phyloP scores from a whole-genome alignment of 2,888 invertebrate species.

The Lathronympha strigana region DNA sequence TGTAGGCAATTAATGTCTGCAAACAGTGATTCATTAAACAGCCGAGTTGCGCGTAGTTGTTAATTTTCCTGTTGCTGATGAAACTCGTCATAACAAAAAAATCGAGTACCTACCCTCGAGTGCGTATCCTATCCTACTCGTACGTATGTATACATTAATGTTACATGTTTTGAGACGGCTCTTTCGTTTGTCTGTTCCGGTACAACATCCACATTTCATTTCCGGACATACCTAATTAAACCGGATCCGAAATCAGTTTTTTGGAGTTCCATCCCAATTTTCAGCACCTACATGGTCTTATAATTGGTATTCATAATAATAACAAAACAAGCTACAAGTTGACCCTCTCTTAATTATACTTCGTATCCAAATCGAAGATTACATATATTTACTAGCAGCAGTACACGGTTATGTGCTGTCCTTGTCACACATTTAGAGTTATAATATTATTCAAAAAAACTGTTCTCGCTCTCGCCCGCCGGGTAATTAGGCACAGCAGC shows the following conservation, averaged over 20 bases:
- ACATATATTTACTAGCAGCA: too few species aligned
- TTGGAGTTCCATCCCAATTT: slow-evolving; percentile 51
- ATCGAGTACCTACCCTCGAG: too few species aligned
- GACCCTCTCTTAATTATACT: background rate
- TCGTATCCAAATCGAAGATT: too few species aligned
- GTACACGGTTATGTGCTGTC: too few species aligned
- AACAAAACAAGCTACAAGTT: background rate
- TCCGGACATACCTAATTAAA: slow-evolving; percentile 68
- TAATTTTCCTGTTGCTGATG: slow-evolving; percentile 9
- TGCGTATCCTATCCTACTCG: too few species aligned
- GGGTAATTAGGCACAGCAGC: too few species aligned
- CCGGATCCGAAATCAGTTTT: slow-evolving; percentile 58
- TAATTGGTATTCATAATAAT: background rate
- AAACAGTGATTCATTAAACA: slow-evolving; percentile 31
- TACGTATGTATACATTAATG: slow-evolving; percentile 5
- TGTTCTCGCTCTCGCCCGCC: too few species aligned
- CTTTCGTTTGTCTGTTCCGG: slow-evolving; percentile 62
- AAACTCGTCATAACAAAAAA: slow-evolving; percentile 1
- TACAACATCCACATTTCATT: slow-evolving; percentile 63
- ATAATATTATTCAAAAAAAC: too few species aligned
- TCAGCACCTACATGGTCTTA: background rate
- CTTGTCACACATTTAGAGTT: too few species aligned
- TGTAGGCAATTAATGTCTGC: slow-evolving; percentile 35
- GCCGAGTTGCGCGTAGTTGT: slow-evolving; percentile 6
- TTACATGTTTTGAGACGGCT: slow-evolving; percentile 28